These are phyloP conservation scores for Hippocampus kuda DNA, from an alignment of 2,797 vertebrate species.

Conservation along the genomic window DNA sequence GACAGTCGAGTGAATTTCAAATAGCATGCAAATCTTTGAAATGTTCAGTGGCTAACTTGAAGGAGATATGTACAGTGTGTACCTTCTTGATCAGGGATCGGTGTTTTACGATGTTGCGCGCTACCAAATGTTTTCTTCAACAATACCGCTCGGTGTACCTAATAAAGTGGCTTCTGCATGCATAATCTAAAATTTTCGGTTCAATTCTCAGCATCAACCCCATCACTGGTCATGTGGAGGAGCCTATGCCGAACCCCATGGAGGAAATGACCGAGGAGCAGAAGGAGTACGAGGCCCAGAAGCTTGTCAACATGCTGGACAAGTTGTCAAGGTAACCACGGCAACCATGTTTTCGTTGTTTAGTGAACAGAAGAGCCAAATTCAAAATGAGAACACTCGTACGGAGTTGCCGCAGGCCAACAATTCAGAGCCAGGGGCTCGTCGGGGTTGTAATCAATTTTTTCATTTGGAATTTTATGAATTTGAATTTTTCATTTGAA, in stretches of 20 bases:
- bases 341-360: background rate
- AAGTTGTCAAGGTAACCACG: slow-evolving; percentile 85
- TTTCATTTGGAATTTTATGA: too few species aligned
- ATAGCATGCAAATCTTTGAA: too few species aligned
- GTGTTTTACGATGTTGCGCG: too few species aligned
- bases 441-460: too few species aligned
- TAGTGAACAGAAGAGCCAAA: background rate
- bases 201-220: slow-evolving; percentile 81
- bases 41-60: too few species aligned
- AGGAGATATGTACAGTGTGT: too few species aligned
- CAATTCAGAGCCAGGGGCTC: background rate
- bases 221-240: slow-evolving; percentile 93
- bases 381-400: background rate
- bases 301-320: slow-evolving; percentile 93
- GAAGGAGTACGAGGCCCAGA: slow-evolving; percentile 96
- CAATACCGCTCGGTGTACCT: too few species aligned
- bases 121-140: too few species aligned
- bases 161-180: background rate
- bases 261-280: slow-evolving; percentile 99
- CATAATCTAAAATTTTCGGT: background rate
- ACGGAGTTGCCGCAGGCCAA: too few species aligned
- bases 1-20: too few species aligned
- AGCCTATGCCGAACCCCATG: slow-evolving; percentile 88
- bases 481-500: too few species aligned
- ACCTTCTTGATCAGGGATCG: too few species aligned